Percentiles rank a stretch among this genome's conserved stretches.
Evolutionary conservation across 2,797 vertebrate genomes (phyloP).

Genomic region (Decapterus maruadsi): DNA sequence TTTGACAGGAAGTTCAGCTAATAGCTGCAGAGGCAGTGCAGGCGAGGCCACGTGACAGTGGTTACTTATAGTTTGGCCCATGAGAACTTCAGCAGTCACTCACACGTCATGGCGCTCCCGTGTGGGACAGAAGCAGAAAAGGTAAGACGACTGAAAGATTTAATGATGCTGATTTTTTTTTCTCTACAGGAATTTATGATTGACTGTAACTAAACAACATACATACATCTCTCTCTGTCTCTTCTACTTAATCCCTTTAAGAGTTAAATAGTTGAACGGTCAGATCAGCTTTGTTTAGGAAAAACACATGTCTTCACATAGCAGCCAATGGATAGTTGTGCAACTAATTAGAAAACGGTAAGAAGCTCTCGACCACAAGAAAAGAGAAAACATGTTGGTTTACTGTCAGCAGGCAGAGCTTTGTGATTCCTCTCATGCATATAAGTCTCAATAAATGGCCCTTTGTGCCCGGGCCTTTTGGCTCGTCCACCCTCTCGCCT

Average conservation of each 20-base stretch:
- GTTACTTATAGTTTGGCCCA: slow-evolving; percentile 23
- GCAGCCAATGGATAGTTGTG: slow-evolving; percentile 57
- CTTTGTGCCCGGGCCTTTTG: slow-evolving; percentile 34
- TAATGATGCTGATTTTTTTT: background rate
- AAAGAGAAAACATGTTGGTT: slow-evolving; percentile 52
- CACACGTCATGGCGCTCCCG: slow-evolving; percentile 7
- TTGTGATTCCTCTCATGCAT: slow-evolving; percentile 45
- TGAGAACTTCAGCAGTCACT: background rate
- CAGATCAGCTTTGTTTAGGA: slow-evolving; percentile 67
- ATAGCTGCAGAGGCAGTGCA: background rate
- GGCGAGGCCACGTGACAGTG: background rate
- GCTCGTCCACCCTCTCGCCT: background rate
- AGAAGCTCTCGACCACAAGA: slow-evolving; percentile 60
- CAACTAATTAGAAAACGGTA: slow-evolving; percentile 71
- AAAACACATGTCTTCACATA: slow-evolving; percentile 65
- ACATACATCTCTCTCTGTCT: background rate
- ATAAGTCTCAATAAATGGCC: slow-evolving; percentile 40
- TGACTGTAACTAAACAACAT: background rate
- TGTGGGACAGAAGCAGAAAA: slow-evolving; percentile 30
- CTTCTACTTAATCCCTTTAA: slow-evolving; percentile 12
- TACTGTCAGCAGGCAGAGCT: slow-evolving; percentile 47
- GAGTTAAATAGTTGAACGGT: slow-evolving; percentile 69
- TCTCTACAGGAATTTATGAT: background rate
- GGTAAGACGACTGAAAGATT: slow-evolving; percentile 61
- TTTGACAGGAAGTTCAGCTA: slow-evolving; percentile 48